phyloP scores from a whole-genome alignment of 2,888 invertebrate species.

The Venusia cambrica region DNA sequence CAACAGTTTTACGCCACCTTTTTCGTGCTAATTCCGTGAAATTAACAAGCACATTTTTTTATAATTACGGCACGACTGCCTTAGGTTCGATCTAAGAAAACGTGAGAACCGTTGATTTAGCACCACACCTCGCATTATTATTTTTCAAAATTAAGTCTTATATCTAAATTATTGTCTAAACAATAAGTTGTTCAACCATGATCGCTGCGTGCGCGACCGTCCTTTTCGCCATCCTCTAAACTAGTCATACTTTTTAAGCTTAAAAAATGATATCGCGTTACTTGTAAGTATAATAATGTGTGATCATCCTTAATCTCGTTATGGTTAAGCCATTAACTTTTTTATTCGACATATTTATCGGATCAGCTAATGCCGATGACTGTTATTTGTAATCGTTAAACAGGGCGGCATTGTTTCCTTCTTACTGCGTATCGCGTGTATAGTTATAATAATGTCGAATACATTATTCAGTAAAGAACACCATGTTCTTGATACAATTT shows the following conservation, averaged over 20 bases:
- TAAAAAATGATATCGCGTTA: slow-evolving; percentile 53
- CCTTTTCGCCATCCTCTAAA: slow-evolving; percentile 81
- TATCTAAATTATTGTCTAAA: slow-evolving; percentile 62
- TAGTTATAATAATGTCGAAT: slow-evolving; percentile 65
- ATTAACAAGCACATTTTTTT: slow-evolving; percentile 32
- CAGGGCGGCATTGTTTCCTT: slow-evolving; percentile 47
- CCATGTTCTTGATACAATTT: slow-evolving; percentile 58
- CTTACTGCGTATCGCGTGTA: slow-evolving; percentile 60
- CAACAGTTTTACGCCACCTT: slow-evolving; percentile 68
- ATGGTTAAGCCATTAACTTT: slow-evolving; percentile 37
- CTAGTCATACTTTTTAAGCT: slow-evolving; percentile 73
- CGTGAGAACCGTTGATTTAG: slow-evolving; percentile 47
- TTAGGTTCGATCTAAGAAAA: slow-evolving; percentile 25
- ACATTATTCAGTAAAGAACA: slow-evolving; percentile 70
- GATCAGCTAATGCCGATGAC: slow-evolving; percentile 36
- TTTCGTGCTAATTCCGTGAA: slow-evolving; percentile 59
- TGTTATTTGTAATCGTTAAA: slow-evolving; percentile 48
- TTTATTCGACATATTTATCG: slow-evolving; percentile 42
- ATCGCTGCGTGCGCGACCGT: slow-evolving; percentile 76
- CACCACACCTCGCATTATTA: slow-evolving; percentile 67
- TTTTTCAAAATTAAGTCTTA: slow-evolving; percentile 69
- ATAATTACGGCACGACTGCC: slow-evolving; percentile 35
- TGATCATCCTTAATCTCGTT: slow-evolving; percentile 43
- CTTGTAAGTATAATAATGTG: slow-evolving; percentile 48
- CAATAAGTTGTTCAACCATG: slow-evolving; percentile 60